These are phyloP conservation scores for Scomber scombrus DNA, from an alignment of 2,113 vertebrate species.

Conservation along the genomic window DNA sequence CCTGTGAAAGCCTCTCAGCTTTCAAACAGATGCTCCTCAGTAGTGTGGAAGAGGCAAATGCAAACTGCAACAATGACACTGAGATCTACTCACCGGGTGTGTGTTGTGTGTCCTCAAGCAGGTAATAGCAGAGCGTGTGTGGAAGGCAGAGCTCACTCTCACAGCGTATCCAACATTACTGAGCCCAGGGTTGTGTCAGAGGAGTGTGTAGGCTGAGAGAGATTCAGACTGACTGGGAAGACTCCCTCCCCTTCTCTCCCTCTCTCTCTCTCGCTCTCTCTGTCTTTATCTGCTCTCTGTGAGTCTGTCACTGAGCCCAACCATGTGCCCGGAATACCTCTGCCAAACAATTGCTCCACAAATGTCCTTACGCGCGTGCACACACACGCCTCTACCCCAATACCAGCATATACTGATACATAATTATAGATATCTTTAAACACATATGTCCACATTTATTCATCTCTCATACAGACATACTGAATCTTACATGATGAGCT, in stretches of 20 bases:
- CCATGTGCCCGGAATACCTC: constrained; percentile 64
- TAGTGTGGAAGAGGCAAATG: not conserved
- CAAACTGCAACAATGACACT: not conserved
- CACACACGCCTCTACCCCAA: not conserved
- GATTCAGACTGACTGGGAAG: constrained; percentile 44
- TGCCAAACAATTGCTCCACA: constrained; percentile 52
- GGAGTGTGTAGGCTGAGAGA: constrained; percentile 66
- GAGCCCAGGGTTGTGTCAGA: constrained; percentile 38
- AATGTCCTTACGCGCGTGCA: not conserved
- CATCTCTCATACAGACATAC: no score
- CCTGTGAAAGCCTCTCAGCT: not conserved
- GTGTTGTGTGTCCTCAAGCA: constrained; percentile 33
- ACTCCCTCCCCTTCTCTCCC: constrained; percentile 10
- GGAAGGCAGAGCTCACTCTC: constrained; percentile 40
- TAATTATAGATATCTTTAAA: no score
- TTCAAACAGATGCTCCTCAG: not conserved
- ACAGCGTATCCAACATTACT: constrained; percentile 58
- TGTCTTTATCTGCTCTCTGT: constrained; percentile 15
- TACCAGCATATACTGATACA: no score
- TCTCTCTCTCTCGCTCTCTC: constrained; percentile 8
- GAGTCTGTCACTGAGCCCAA: constrained; percentile 42
- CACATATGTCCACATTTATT: no score
- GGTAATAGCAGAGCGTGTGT: constrained; percentile 28
- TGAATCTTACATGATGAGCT: no score
- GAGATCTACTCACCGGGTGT: constrained; percentile 62